Percentiles rank a stretch among this genome's conserved stretches.
Conservation (phyloP, 53 echinoderm and acorn worm genomes). For the Zoroaster sp. region DNA sequence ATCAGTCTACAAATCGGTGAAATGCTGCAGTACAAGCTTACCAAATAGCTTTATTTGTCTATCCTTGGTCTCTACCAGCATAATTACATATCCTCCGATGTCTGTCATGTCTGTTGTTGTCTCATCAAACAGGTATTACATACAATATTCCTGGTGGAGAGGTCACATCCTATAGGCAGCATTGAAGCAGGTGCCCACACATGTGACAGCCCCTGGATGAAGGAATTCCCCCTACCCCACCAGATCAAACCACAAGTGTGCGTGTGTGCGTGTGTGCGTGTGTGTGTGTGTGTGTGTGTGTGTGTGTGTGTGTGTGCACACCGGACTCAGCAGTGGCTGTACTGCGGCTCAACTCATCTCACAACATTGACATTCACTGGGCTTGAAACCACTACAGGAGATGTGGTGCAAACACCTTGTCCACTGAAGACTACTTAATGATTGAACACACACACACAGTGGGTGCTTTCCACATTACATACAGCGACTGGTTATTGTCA, state of each 20-base stretch:
- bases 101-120: constrained; percentile 64
- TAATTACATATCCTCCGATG: constrained; percentile 88
- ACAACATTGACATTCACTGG: too few relatives aligned
- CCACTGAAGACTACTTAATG: too few relatives aligned
- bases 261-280: background rate
- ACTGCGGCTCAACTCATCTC: background rate
- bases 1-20: too few relatives aligned
- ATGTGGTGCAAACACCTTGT: background rate
- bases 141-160: background rate
- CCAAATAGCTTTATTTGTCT: constrained; percentile 85
- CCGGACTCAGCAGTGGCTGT: background rate
- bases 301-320: background rate
- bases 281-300: background rate
- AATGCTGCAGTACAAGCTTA: constrained; percentile 40
- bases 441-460: too few relatives aligned
- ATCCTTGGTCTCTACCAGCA: constrained; percentile 80
- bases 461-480: too few relatives aligned
- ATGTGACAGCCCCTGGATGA: too few relatives aligned
- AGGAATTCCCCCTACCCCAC: background rate
- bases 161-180: background rate
- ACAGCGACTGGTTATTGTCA: too few relatives aligned
- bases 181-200: background rate
- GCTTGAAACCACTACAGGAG: background rate
- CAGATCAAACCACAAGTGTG: background rate
- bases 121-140: background rate